These are phyloP conservation scores for Empidonax traillii DNA, from an alignment of 2,113 vertebrate genomes.

Conservation along the genomic window DNA sequence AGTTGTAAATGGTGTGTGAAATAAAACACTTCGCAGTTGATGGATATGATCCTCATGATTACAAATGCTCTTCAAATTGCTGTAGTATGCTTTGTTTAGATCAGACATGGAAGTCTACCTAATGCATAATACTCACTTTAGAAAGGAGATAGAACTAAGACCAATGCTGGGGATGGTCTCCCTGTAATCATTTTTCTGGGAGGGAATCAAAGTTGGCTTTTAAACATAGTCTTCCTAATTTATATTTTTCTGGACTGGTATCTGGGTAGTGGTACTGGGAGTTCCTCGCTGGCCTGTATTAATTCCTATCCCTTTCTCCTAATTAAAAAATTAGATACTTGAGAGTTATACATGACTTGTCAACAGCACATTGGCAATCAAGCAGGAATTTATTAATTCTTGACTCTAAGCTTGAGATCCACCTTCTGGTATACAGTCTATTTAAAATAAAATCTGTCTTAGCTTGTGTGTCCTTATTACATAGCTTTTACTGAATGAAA, in stretches of 20 bases:
- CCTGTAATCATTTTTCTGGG: neutral
- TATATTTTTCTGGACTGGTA: neutral
- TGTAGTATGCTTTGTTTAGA: neutral
- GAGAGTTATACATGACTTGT: neutral
- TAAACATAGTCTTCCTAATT: neutral
- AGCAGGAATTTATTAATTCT: neutral
- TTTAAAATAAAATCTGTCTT: neutral
- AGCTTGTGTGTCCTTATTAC: neutral
- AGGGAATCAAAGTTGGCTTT: neutral
- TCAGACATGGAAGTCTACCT: neutral
- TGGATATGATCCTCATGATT: neutral
- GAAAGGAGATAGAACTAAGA: neutral
- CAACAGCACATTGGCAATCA: neutral
- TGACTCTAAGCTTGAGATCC: neutral
- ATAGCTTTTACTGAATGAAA: neutral
- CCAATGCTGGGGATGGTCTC: neutral
- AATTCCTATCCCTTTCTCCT: neutral
- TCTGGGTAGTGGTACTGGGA: neutral
- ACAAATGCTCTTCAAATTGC: neutral
- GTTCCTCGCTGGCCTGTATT: neutral
- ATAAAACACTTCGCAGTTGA: neutral
- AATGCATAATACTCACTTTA: neutral
- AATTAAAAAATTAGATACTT: neutral
- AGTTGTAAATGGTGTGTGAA: constrained; percentile 1
- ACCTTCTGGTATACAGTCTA: neutral